Base-by-base conservation (phyloP, 2,797 vertebrate species). In the Otolemur crassicaudatus region DNA sequence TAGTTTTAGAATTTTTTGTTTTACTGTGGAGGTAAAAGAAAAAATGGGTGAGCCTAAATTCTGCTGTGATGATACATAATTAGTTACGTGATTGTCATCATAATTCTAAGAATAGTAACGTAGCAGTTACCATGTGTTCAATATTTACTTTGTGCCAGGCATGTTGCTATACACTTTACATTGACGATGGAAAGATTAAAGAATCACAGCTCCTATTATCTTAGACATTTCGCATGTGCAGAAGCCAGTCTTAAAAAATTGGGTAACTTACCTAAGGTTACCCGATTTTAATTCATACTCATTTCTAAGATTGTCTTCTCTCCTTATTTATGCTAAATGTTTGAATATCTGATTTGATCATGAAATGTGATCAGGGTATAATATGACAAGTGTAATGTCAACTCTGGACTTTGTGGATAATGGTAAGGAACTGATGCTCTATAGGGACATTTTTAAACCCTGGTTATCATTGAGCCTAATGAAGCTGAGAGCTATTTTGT, bases 1-100 rank as follows among this genome's bases (percentile, higher is more conserved):
- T 8, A 85, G 29, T 94, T 94, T 83, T 53, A 80, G 58, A 7
- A 11, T n/a, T 85, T 87, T 60, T 90, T 23, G 49, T 73, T 94
- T 86, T 91, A 29, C 16, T n/a, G 1, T n/a, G n/a, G 34, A 58
- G 10, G 6, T 1, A 72, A 67, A 77, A 49, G 4, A 88, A 86
- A 49, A 25, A 56, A 89, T 58, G 31, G 61, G 11, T 67, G 34
- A 75, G 40, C 77, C 13, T 37, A 23, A 31, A 3, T 53, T 82
- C 37, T 94, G 7, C 22, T 86, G 13, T 67, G 27, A 70, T 90
- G 34, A 80, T 80, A 34, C 58, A n/a, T 72, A 63, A 34, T 83
- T 94, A 58, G 12, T 80, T 69, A 2, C 81, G 2, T 88, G n/a
- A 76, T 16, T 58, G 8, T 61, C 29, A 82, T 80, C 72, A 75